phyloP scores from a whole-genome alignment of 2,797 vertebrate genomes.

The Sphenodon punctatus region DNA sequence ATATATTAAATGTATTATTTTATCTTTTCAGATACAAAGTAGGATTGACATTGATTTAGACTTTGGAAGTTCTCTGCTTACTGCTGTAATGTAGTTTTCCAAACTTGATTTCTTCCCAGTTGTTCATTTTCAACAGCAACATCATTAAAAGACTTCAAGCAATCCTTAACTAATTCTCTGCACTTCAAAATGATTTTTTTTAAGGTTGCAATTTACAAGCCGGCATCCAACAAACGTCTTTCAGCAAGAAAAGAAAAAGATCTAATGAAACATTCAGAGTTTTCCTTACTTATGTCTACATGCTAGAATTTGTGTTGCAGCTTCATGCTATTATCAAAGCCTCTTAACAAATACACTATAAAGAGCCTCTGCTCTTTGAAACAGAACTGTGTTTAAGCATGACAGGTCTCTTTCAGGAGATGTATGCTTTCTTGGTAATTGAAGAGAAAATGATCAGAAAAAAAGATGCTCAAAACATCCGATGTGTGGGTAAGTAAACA shows the following conservation, averaged over 20 bases:
- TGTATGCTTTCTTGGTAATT: not conserved
- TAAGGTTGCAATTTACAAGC: not conserved
- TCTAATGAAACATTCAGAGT: not conserved
- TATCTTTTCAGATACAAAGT: too few species aligned
- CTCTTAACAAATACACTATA: not conserved
- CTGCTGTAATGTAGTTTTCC: not conserved
- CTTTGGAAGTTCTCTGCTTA: not conserved
- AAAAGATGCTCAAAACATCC: not conserved
- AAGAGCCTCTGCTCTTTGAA: not conserved
- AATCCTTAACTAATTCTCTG: not conserved
- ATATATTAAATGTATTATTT: too few species aligned
- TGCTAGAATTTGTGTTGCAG: not conserved
- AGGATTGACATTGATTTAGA: not conserved
- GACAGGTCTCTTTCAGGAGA: not conserved
- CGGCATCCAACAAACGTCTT: not conserved
- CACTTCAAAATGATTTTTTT: not conserved
- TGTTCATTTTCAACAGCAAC: not conserved
- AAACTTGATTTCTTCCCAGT: not conserved
- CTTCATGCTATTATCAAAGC: slow-evolving; percentile 10
- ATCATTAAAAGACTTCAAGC: not conserved
- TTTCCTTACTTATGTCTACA: not conserved
- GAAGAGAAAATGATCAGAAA: not conserved
- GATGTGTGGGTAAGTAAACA: not conserved
- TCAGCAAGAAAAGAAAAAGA: not conserved
- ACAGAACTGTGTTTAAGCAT: not conserved